Percentiles rank a stretch among this genome's conserved stretches.
These are phyloP conservation scores for Aporrectodea caliginosa DNA, from an alignment of 1,140 invertebrate species.

Conservation along the genomic window DNA sequence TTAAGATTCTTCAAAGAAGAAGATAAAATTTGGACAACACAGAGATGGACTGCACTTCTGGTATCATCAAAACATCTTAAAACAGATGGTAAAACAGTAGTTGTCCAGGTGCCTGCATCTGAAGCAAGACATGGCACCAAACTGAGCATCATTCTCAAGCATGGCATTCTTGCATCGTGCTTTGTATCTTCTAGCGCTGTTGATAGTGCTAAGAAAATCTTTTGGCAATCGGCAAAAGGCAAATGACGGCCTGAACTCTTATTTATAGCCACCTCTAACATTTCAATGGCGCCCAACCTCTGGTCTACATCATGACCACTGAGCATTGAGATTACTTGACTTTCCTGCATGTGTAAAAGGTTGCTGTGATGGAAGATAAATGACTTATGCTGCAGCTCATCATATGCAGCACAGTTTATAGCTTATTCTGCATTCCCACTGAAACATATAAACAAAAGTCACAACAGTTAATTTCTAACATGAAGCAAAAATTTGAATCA, in stretches of 20 bases:
- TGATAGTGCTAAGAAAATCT: neutral
- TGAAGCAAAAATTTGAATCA: too few species aligned
- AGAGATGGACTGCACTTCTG: neutral
- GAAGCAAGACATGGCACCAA: neutral
- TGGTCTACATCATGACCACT: too few species aligned
- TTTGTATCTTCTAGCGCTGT: neutral
- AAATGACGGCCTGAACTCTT: neutral
- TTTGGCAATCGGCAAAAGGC: neutral
- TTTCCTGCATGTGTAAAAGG: too few species aligned
- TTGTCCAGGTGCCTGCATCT: neutral
- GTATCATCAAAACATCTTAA: neutral
- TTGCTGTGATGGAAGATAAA: too few species aligned
- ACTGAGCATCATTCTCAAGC: neutral
- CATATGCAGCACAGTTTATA: too few species aligned
- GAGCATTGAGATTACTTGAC: too few species aligned
- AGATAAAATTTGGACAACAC: neutral
- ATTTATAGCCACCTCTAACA: too few species aligned
- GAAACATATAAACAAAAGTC: too few species aligned
- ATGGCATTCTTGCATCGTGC: neutral
- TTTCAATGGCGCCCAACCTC: too few species aligned
- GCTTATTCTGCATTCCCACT: too few species aligned
- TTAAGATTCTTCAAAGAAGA: slow-evolving; percentile 36
- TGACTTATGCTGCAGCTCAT: too few species aligned
- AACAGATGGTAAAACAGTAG: neutral
- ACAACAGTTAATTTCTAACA: too few species aligned